Evolutionary conservation across 2,888 invertebrate species (phyloP).

Genomic region (Volucella zonaria): DNA sequence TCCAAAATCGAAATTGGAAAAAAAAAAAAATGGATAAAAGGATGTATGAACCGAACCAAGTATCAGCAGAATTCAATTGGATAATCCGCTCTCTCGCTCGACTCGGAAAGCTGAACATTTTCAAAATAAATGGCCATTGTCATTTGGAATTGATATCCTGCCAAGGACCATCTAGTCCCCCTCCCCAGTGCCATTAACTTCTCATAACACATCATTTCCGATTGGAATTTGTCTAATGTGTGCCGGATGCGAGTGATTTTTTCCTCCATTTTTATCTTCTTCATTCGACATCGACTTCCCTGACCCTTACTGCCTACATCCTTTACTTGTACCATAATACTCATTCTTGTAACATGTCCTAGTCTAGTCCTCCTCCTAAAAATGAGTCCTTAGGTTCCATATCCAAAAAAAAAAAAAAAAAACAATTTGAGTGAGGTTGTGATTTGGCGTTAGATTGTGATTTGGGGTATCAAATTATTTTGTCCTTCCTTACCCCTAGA

Average conservation of each 20-base stretch:
- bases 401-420: not conserved
- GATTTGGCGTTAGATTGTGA: not conserved
- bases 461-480: conserved; percentile 20
- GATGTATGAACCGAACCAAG: not conserved
- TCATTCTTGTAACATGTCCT: no score
- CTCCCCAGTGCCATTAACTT: conserved; percentile 39
- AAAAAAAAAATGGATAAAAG: no score
- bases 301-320: not conserved
- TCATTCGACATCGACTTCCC: conserved; percentile 14
- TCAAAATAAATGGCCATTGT: conserved; percentile 59
- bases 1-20: conserved; percentile 37
- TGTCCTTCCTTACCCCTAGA: not conserved
- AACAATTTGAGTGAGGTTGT: not conserved
- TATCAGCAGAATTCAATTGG: conserved; percentile 44
- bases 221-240: conserved; percentile 69
- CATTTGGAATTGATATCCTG: conserved; percentile 62
- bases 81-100: conserved; percentile 33
- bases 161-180: not conserved
- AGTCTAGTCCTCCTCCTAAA: no score
- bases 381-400: no score
- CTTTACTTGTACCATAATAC: no score
- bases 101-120: conserved; percentile 8
- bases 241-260: conserved; percentile 57
- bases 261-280: conserved; percentile 8
- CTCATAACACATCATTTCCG: conserved; percentile 69